Evolutionary conservation across 2,113 vertebrate genomes (phyloP).

Genomic region (Apaloderma vittatum): DNA sequence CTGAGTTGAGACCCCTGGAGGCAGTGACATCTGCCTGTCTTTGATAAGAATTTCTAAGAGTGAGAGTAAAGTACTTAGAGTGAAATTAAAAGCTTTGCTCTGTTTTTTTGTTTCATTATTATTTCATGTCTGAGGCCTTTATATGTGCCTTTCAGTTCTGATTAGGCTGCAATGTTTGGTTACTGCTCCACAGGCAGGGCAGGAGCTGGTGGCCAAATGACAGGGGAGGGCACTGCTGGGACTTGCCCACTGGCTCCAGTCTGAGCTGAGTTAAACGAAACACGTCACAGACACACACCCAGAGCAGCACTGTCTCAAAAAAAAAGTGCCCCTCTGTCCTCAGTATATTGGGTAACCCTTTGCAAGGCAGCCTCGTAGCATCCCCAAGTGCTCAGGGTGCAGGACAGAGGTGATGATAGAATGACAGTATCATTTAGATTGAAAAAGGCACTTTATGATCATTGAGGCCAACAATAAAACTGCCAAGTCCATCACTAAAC

Average conservation of each 20-base stretch:
- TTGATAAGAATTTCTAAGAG: slow-evolving; percentile 57
- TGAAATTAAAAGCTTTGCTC: slow-evolving; percentile 53
- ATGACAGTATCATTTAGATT: not conserved
- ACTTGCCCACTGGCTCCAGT: not conserved
- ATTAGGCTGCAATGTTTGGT: not conserved
- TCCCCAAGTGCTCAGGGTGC: rapidly evolving
- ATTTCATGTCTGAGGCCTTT: slow-evolving; percentile 7
- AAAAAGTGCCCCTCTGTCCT: not conserved
- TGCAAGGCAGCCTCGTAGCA: not conserved
- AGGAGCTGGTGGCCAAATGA: rapidly evolving
- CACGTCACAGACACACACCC: not conserved
- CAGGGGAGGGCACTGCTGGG: not conserved
- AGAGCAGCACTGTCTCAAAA: not conserved
- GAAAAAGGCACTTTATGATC: not conserved
- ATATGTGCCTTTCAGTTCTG: not conserved
- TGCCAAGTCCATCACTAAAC: not conserved
- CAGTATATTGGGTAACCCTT: not conserved
- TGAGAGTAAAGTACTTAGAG: slow-evolving; percentile 4
- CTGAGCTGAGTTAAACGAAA: not conserved
- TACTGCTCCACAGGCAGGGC: not conserved
- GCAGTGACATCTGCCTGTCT: slow-evolving; percentile 47
- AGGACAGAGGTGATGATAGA: not conserved
- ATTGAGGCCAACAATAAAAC: rapidly evolving
- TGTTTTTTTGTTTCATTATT: slow-evolving; percentile 23
- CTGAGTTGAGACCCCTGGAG: not conserved